Evolutionary conservation across 2,797 vertebrate species (phyloP).

Genomic region (Bothrops alternatus): DNA sequence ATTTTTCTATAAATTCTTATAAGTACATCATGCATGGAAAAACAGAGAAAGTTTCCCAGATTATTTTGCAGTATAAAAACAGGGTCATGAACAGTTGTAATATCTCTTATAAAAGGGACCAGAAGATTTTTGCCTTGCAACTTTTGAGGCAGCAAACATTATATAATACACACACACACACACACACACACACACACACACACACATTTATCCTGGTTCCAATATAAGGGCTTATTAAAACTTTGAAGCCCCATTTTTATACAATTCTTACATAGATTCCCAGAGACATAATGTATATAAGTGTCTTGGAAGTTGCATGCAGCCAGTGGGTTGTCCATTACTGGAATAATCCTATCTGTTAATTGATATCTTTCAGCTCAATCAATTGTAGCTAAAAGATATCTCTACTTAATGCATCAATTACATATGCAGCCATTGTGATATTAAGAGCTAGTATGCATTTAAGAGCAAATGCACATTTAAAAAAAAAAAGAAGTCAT

Average conservation of each 20-base stretch:
- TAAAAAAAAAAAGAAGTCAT: neutral
- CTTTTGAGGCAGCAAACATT: neutral
- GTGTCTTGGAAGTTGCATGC: neutral
- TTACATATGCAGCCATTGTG: neutral
- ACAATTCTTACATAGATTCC: too few species aligned
- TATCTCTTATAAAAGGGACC: neutral
- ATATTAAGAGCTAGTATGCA: neutral
- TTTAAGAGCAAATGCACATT: neutral
- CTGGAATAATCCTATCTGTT: neutral
- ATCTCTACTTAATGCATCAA: neutral
- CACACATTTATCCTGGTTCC: too few species aligned
- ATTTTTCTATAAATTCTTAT: neutral
- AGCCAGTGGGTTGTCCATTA: neutral
- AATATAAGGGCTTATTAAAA: neutral
- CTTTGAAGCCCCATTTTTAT: neutral
- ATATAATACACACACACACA: too few species aligned
- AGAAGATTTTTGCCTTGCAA: neutral
- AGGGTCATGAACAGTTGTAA: neutral
- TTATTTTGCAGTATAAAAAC: neutral
- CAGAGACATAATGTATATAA: too few species aligned
- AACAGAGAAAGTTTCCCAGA: neutral
- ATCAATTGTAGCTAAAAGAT: neutral
- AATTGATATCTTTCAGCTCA: neutral
- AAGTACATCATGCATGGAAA: neutral
- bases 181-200: too few species aligned